Conservation (phyloP, 2,888 invertebrate species). For the Papilio elwesi region DNA sequence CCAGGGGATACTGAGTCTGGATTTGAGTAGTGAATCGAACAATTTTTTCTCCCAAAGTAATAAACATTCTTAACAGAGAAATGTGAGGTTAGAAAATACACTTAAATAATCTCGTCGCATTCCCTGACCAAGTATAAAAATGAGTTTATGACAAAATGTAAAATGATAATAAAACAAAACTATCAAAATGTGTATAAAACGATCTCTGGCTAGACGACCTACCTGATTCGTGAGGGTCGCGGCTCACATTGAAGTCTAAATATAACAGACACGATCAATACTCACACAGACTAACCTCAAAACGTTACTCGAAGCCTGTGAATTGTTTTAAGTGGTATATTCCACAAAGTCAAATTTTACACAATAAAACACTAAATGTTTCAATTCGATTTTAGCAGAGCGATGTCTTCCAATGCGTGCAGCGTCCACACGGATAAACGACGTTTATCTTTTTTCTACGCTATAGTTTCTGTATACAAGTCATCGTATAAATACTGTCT, state of each 20-base stretch:
- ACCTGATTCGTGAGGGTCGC: conserved; percentile 33
- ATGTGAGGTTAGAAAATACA: not conserved
- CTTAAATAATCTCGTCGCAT: not conserved
- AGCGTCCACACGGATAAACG: too few species aligned
- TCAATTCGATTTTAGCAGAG: too few species aligned
- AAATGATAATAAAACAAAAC: conserved; percentile 13
- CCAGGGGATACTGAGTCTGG: too few species aligned
- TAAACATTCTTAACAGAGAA: not conserved
- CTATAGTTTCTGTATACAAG: too few species aligned
- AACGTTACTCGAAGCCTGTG: not conserved
- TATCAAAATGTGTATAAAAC: conserved; percentile 25
- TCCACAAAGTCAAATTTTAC: not conserved
- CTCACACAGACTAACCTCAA: conserved; percentile 22
- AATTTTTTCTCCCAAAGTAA: not conserved
- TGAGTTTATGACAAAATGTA: not conserved
- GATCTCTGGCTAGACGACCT: conserved; percentile 31
- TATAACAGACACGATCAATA: conserved; percentile 41
- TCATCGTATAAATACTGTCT: too few species aligned
- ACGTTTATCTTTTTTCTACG: too few species aligned
- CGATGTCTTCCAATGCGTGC: too few species aligned
- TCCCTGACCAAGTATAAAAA: not conserved
- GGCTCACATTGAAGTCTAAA: conserved; percentile 36
- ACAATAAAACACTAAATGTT: too few species aligned
- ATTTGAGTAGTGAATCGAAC: not conserved
- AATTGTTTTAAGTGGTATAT: not conserved